Percentiles rank a stretch among this genome's conserved stretches.
phyloP scores from a whole-genome alignment of 2,797 vertebrate species.

The Limosa lapponica region DNA sequence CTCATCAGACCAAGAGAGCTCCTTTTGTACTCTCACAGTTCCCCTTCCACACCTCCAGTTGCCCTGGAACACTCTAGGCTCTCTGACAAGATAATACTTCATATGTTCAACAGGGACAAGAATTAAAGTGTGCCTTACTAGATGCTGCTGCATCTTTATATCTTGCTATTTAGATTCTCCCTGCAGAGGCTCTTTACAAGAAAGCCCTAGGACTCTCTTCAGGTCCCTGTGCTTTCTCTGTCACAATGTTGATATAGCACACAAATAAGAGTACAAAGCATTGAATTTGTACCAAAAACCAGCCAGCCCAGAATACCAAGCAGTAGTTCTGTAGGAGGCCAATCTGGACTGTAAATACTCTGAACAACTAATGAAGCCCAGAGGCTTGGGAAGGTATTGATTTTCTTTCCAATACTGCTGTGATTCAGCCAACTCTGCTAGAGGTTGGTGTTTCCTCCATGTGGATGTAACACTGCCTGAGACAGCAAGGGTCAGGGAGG shows the following conservation, averaged over 20 bases:
- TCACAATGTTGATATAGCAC: accelerated
- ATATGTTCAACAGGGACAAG: neutral
- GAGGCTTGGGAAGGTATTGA: neutral
- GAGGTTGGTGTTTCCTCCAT: neutral
- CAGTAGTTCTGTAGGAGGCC: neutral
- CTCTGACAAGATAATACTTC: neutral
- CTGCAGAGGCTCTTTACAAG: neutral
- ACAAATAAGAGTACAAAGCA: neutral
- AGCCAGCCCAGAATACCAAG: neutral
- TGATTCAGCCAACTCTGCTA: neutral
- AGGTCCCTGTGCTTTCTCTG: neutral
- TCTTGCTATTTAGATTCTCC: neutral
- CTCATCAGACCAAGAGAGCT: neutral
- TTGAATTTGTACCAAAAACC: neutral
- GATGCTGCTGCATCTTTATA: neutral
- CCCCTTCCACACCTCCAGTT: neutral
- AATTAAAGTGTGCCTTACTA: neutral
- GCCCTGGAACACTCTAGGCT: neutral
- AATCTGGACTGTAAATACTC: neutral
- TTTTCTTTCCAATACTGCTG: neutral
- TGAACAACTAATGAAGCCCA: neutral
- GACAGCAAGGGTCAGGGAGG: neutral
- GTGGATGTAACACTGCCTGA: neutral
- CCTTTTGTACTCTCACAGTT: neutral
- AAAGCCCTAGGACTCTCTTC: neutral